Base-by-base conservation (phyloP, 2,888 invertebrate genomes). In the Lasioglossum pauxillum region DNA sequence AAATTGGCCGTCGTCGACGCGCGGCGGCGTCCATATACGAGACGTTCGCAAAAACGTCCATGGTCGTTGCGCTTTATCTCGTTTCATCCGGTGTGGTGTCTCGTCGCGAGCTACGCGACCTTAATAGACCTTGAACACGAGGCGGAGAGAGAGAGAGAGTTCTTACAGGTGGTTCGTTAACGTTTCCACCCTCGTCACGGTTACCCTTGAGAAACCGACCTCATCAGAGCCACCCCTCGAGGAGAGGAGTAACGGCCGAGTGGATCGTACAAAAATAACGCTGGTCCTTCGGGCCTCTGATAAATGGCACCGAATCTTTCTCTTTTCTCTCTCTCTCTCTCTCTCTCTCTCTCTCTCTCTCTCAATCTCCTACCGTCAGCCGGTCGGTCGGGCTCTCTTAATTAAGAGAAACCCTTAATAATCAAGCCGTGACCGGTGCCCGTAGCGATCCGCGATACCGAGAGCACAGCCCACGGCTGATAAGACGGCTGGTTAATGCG, bases 151-250 rank as follows among this genome's bases (percentile, higher is more conserved):
- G 53, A 23, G 23, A 23, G 53, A 53, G 23, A 27, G 85, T 88
- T 88, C 88, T 88, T 87, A 88, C 88, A 88, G 88, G 88, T 85
- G 88, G 88, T 85, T 82, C 85, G 88, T 85, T 81, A 85, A 85
- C 88, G 81, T 84, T 82, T 88, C 82, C 76, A 84, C 83, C 88
- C 87, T 85, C 83, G 83, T 88, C 85, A 82, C 75, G 72, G 84
- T 76, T 74, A 71, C 82, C 80, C 85, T 60, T 35, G 75, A 72
- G 79, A 75, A 85, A 76, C 78, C 76, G 79, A 75, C 35, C 80
- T 79, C 85, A 77, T 78, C 84, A 78, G 75, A 76, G 64, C 80
- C 79, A 74, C 82, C 82, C 67, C 82, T 67, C 49, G 57, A 69
- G 72, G 31, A 67, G 41, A 67, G 41, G 57, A 71, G 71, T 4